Evolutionary conservation across 2,888 invertebrate species (phyloP).

Genomic region (Fragum fragum): DNA sequence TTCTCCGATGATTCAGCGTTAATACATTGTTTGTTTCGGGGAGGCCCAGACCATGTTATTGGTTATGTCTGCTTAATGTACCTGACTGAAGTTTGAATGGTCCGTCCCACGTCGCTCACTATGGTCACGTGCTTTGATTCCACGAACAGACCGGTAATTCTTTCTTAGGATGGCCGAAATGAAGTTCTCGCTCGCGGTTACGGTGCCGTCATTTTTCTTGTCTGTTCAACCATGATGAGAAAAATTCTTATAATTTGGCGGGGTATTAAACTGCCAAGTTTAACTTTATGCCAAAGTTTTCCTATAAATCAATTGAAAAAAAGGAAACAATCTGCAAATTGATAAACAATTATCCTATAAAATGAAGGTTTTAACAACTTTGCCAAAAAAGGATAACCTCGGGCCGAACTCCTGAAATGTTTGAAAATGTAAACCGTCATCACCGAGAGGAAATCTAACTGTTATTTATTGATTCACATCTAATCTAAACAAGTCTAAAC

Average conservation of each 20-base stretch:
- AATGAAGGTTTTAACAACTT: too few relatives aligned
- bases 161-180: constrained; percentile 13
- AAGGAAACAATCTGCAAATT: too few relatives aligned
- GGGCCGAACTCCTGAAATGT: too few relatives aligned
- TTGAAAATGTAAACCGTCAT: too few relatives aligned
- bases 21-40: too few relatives aligned
- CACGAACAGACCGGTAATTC: constrained; percentile 8
- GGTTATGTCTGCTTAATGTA: constrained; percentile 52
- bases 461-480: too few relatives aligned
- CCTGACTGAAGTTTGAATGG: constrained; percentile 33
- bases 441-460: too few relatives aligned
- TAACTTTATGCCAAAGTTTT: neutral
- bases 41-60: neutral
- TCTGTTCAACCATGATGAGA: constrained; percentile 1
- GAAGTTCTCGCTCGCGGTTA: neutral
- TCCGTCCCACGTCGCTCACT: constrained; percentile 29
- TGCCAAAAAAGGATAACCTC: too few relatives aligned
- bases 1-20: too few relatives aligned
- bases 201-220: constrained; percentile 1
- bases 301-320: constrained; percentile 15
- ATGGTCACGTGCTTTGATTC: constrained; percentile 31
- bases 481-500: too few relatives aligned
- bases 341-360: too few relatives aligned
- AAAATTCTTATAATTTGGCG: neutral
- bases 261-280: constrained; percentile 19